These are phyloP conservation scores for Leptothorax acervorum DNA, from an alignment of 2,888 invertebrate species.

Conservation along the genomic window DNA sequence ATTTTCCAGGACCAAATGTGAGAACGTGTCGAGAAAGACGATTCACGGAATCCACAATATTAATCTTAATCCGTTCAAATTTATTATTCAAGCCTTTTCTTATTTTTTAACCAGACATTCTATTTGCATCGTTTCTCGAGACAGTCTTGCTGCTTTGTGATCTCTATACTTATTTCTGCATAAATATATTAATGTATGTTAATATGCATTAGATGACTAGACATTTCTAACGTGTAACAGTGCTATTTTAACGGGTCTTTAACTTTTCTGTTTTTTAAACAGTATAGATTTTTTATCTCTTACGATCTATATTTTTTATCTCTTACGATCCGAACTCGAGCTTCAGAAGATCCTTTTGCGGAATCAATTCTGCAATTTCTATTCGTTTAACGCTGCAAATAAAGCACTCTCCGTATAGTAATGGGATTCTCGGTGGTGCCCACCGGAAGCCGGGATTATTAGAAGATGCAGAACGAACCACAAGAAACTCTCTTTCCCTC, in stretches of 20 bases:
- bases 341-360: background rate
- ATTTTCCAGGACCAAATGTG: background rate
- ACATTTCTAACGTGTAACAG: background rate
- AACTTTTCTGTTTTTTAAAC: background rate
- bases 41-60: background rate
- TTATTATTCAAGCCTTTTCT: conserved; percentile 24
- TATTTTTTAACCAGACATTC: background rate
- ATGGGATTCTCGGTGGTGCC: conserved; percentile 8
- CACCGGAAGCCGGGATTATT: conserved; percentile 40
- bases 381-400: conserved; percentile 31
- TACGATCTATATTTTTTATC: background rate
- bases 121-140: background rate
- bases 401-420: conserved; percentile 18
- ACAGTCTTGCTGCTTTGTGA: background rate
- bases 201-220: background rate
- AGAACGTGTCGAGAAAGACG: background rate
- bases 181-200: background rate
- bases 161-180: background rate
- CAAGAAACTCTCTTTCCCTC: background rate
- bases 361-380: conserved; percentile 20
- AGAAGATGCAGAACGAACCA: conserved; percentile 42
- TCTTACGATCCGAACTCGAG: background rate
- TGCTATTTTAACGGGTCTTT: background rate
- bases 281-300: background rate
- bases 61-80: conserved; percentile 11